Evolutionary conservation across 2,797 vertebrate genomes (phyloP), one percentile per base, ranked within the genome.

Genomic region (Danio kyathit): DNA sequence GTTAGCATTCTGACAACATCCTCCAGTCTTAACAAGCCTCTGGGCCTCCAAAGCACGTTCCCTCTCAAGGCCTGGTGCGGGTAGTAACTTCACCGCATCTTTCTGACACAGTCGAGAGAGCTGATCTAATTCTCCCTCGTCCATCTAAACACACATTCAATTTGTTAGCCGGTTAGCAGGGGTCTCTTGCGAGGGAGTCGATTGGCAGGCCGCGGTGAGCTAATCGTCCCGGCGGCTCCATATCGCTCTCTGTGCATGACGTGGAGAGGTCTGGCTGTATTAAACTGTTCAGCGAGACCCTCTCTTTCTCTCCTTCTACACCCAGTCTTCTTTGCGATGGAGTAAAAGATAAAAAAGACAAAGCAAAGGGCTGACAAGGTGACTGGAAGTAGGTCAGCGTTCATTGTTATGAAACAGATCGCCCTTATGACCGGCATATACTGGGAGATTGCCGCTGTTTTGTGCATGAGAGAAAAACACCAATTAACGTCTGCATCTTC

Each of bases 1-100:
- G 91, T 95, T 95, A 95, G 93, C 91, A 95, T 94, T 94, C 93
- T 93, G 92, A 88, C 92, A 92, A 93, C 92, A 92, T 91, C 91
- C 91, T 90, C 88, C 89, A 73, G 90, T 91, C 92, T 78, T 94
- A 90, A 91, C 91, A 89, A 92, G 91, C 86, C 83, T 86, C 82
- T 80, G 73, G 79, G 80, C 87, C 91, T 93, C 91, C 82, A 88
- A 90, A 88, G 87, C 90, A 76, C 90, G 84, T 85, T 81, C 88
- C 79, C 72, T 61, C 82, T 65, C 51, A 17, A 84, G 40, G 70
- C 64, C 80, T 57, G 54, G 76, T 64, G 89, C 88, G 93, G 92
- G 90, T 91, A 86, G 89, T 91, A 87, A 91, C 86, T 90, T 91
- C 89, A 82, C 89, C 89, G 91, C 90, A 90, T 89, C 80, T 92